Evolutionary conservation across 2,797 vertebrate species (phyloP).

Genomic region (Sciurus vulgaris): DNA sequence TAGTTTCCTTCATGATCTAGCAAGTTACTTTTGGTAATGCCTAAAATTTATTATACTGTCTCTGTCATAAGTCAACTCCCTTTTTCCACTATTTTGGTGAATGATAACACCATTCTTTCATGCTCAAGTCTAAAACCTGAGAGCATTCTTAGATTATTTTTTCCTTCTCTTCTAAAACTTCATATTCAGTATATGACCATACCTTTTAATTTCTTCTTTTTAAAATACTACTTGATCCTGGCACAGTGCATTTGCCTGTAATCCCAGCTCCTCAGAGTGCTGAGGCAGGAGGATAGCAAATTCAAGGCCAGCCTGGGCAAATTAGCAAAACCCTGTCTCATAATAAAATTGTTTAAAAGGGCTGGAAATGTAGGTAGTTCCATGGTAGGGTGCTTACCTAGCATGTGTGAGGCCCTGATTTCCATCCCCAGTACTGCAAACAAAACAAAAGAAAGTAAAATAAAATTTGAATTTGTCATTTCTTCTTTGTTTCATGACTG

Average conservation of each 20-base stretch:
- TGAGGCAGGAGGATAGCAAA: too few relatives aligned
- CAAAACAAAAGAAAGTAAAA: too few relatives aligned
- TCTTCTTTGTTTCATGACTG: neutral
- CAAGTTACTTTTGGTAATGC: slow-evolving; percentile 4
- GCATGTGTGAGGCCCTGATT: too few relatives aligned
- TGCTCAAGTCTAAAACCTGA: neutral
- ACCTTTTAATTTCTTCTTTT: slow-evolving; percentile 39
- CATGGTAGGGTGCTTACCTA: too few relatives aligned
- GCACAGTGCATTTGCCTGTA: too few relatives aligned
- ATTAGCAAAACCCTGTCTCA: too few relatives aligned
- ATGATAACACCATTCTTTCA: neutral
- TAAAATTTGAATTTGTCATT: neutral
- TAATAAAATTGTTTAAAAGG: too few relatives aligned
- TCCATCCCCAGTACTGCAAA: too few relatives aligned
- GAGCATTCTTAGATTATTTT: neutral
- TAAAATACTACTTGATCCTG: neutral
- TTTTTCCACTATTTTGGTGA: neutral
- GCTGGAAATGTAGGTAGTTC: too few relatives aligned
- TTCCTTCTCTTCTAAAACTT: neutral
- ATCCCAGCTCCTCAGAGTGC: too few relatives aligned
- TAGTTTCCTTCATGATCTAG: too few relatives aligned
- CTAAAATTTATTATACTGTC: slow-evolving; percentile 31
- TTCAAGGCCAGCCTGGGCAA: too few relatives aligned
- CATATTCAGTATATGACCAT: neutral
- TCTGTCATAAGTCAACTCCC: neutral